These are phyloP conservation scores for Gasterosteus nipponicus DNA, from an alignment of 2,113 vertebrate species.

Conservation along the genomic window DNA sequence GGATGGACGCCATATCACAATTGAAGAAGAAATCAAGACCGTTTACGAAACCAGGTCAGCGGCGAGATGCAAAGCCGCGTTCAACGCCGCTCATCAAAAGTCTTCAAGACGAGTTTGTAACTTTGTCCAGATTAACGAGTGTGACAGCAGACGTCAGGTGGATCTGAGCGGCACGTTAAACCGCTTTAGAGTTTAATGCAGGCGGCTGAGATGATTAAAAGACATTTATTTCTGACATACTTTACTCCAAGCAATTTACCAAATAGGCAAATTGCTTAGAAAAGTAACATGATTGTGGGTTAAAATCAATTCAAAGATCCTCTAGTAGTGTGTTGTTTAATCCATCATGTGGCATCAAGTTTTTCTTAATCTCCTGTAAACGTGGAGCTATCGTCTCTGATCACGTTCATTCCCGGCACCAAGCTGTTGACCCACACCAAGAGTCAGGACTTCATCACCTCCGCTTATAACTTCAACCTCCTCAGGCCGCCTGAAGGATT, in stretches of 20 bases:
- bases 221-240: background rate
- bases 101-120: conserved; percentile 29
- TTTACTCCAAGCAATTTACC: background rate
- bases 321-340: background rate
- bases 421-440: conserved; percentile 41
- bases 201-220: conserved; percentile 1
- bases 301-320: background rate
- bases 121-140: conserved; percentile 17
- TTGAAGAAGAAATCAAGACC: background rate
- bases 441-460: conserved; percentile 32
- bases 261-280: background rate
- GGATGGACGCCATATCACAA: background rate
- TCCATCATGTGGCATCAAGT: no score
- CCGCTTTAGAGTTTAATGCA: background rate
- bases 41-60: conserved; percentile 37
- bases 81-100: conserved; percentile 25
- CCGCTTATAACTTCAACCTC: conserved; percentile 26
- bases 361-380: background rate
- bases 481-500: conserved; percentile 37
- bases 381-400: conserved; percentile 15
- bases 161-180: conserved; percentile 15
- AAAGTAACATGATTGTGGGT: background rate
- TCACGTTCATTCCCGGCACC: conserved; percentile 12
- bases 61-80: conserved; percentile 45
- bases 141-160: conserved; percentile 8